These are phyloP conservation scores for Phyto melanocephala DNA, from an alignment of 2,888 invertebrate species.

Conservation along the genomic window DNA sequence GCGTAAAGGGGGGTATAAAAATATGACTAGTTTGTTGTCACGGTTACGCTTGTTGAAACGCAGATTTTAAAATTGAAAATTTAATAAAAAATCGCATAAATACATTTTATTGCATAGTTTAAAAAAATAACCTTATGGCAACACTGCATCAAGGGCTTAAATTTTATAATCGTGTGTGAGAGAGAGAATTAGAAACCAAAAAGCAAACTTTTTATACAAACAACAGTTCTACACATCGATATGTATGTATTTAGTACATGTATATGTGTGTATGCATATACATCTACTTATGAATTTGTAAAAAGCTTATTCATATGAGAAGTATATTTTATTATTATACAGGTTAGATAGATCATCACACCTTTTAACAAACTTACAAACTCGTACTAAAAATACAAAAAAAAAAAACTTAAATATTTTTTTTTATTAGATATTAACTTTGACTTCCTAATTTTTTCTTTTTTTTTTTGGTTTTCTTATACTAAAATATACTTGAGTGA, in stretches of 20 bases:
- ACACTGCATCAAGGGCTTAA: slow-evolving; percentile 19
- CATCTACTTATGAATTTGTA: neutral
- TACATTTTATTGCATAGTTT: too few relatives aligned
- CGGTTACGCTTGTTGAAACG: too few relatives aligned
- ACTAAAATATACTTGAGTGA: neutral
- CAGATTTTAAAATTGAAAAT: too few relatives aligned
- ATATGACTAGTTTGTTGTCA: too few relatives aligned
- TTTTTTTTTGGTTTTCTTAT: neutral
- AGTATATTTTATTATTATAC: neutral
- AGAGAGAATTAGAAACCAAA: neutral
- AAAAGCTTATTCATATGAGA: neutral
- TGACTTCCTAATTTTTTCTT: neutral
- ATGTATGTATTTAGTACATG: neutral
- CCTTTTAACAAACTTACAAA: neutral
- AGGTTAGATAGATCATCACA: neutral
- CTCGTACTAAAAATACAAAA: neutral
- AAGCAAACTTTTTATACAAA: neutral
- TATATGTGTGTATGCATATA: neutral
- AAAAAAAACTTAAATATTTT: too few relatives aligned
- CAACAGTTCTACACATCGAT: neutral
- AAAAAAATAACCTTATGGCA: too few relatives aligned
- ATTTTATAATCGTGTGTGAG: neutral
- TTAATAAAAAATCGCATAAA: too few relatives aligned
- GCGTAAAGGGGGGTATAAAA: too few relatives aligned
- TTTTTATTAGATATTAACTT: too few relatives aligned